phyloP scores from a whole-genome alignment of 2,113 vertebrate species.

The Pampusana beccarii region DNA sequence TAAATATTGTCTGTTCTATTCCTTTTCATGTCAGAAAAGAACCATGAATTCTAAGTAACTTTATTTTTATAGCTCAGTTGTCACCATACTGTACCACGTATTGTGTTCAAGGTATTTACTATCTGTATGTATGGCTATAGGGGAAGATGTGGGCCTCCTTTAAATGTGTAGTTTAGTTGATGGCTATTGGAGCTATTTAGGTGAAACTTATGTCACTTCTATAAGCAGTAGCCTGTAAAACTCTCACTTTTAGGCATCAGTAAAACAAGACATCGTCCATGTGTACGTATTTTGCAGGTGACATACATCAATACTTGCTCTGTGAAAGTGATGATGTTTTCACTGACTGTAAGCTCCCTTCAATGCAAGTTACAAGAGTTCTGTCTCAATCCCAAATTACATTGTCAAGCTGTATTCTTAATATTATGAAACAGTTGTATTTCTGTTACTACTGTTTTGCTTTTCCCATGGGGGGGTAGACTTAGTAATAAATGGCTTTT shows the following conservation, averaged over 20 bases:
- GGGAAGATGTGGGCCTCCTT: background rate
- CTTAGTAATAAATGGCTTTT: background rate
- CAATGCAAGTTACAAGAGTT: background rate
- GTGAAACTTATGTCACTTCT: background rate
- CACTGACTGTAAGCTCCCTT: background rate
- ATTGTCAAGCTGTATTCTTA: background rate
- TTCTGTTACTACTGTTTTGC: background rate
- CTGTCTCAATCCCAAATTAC: background rate
- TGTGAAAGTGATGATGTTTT: background rate
- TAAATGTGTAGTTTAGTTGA: background rate
- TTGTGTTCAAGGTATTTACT: background rate
- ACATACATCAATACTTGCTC: background rate
- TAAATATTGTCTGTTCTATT: background rate
- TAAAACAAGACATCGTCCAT: rapidly evolving
- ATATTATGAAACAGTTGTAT: background rate
- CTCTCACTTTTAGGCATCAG: rapidly evolving
- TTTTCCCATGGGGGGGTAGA: background rate
- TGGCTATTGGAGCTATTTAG: background rate
- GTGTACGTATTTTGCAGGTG: background rate
- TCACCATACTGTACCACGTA: rapidly evolving
- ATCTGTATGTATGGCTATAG: background rate
- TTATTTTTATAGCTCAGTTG: background rate
- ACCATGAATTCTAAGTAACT: background rate
- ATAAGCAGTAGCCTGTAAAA: background rate
- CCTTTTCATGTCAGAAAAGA: background rate